Base-by-base conservation (phyloP, 2,888 invertebrate species). In the Ichneumoninae sp. region DNA sequence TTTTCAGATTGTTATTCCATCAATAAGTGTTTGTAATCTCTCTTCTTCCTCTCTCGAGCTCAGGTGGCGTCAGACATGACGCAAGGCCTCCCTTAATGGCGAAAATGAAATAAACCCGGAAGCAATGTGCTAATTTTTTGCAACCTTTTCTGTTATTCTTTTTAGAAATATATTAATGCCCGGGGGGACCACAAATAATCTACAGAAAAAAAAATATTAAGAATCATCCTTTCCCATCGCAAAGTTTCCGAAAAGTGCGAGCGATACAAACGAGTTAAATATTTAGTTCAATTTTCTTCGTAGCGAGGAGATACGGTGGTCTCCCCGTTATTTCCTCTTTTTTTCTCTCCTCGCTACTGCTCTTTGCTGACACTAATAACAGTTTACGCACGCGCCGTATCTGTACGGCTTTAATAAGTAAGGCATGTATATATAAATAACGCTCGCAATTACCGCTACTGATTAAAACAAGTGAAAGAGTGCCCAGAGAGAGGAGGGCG, bases 301-400 rank as follows among this genome's bases (percentile, higher is more conserved):
- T 36, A 13, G 40, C 66, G 13, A 44, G 40, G 19, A 66, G 7
- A 8, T 66, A 44, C 40, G 22, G 7, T 22, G 36, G 19, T 40
- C 19, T 33, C 13, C 36, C 66, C 16, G 3, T 22, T 26, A 57
- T 26, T 57, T 33, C 16, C 22, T 30, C 60, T 2, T 63, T 66
- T 66, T 40, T 13, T 60, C 22, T 66, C 66, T 30, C 66, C 16
- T 19, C 22, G 6, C 40, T 4, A 7, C 40, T 10, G 13, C 26
- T 26, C 26, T 40, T 22, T 13, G 22, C 10, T 3, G 66, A 66
- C 66, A 19, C 40, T 66, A 66, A 66, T 66, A 40, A 40, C 40
- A 22, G 36, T 66, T 66, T 66, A 66, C 66, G 40, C 19, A 6
- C 66, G 66, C 13, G 19, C 66, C 40, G 13, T 66, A 66, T 40